Evolutionary conservation across 2,797 vertebrate genomes (phyloP), one percentile per base, ranked within the genome.

Genomic region (Chaetodon trifasciatus): DNA sequence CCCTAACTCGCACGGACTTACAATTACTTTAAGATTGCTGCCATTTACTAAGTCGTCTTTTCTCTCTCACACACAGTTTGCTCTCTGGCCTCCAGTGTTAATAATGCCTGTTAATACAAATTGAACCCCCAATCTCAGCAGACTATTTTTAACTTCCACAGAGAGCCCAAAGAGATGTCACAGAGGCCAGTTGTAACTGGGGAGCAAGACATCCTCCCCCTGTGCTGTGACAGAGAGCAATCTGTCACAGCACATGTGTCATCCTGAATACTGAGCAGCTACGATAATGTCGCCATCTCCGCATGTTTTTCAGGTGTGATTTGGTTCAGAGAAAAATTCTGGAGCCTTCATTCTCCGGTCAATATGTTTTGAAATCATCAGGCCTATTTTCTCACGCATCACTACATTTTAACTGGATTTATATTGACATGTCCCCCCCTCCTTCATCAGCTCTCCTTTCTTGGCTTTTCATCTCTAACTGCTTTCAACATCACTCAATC

Each of bases 211-310:
- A 35, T 77, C 63, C 50, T 66, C 76, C 53, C 83, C 40, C 49
- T 72, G 80, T 70, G 53, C 75, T 70, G 55, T 79, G 84, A 79
- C 70, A 78, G 65, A 69, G 40, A 76, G 64, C 84, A 86, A 83
- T 86, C 84, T 90, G 80, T 88, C 83, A 82, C 74, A 83, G 57
- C 84, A 67, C 65, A 80, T 80, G 78, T 44, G 66, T 71, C 76
- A 65, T 53, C 49, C 55, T 84, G 72, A 85, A 81, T 84, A 52
- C 79, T 64, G 65, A 87, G 62, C 4, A 78, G 47, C 53, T 58
- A 37, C 40, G 70, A 24, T 75, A 73, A 77, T 74, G 57, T 50
- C 75, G 40, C 61, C n/a, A 40, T 74, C 67, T 47, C 56, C 56
- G 32, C 71, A 79, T 46, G 69, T 74, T 50, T 72, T 17, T 63